These are phyloP conservation scores for Anas flavirostris DNA, from an alignment of 2,797 vertebrate species.

Conservation along the genomic window DNA sequence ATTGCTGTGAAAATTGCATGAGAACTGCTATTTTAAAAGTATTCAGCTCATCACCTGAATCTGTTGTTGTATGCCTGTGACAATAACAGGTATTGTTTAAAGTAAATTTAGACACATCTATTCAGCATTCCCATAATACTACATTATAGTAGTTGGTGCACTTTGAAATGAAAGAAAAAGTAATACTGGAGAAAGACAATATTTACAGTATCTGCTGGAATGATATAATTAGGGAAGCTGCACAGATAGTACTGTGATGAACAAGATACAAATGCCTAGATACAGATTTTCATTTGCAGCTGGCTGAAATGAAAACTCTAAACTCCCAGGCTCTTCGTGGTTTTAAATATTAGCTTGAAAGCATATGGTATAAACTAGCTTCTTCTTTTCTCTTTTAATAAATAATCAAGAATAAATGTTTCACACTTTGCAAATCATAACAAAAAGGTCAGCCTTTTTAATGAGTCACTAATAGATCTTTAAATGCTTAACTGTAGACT, in stretches of 20 bases:
- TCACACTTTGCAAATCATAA: not conserved
- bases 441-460: not conserved
- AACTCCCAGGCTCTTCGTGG: not conserved
- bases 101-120: not conserved
- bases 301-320: slow-evolving; percentile 10
- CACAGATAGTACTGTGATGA: slow-evolving; percentile 17
- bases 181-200: not conserved
- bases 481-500: not conserved
- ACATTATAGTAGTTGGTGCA: not conserved
- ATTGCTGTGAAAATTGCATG: not conserved
- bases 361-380: not conserved
- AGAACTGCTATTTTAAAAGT: not conserved
- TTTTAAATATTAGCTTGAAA: slow-evolving; percentile 36
- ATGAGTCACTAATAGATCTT: not conserved
- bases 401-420: not conserved
- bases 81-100: not conserved
- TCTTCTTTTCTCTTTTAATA: not conserved
- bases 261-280: not conserved
- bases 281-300: slow-evolving; percentile 12
- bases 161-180: not conserved
- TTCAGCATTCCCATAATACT: not conserved
- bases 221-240: slow-evolving; percentile 30
- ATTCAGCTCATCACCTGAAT: not conserved
- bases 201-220: slow-evolving; percentile 31
- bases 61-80: not conserved